Conservation (phyloP, 1,140 invertebrate genomes). For the Ptiloglossa arizonensis region DNA sequence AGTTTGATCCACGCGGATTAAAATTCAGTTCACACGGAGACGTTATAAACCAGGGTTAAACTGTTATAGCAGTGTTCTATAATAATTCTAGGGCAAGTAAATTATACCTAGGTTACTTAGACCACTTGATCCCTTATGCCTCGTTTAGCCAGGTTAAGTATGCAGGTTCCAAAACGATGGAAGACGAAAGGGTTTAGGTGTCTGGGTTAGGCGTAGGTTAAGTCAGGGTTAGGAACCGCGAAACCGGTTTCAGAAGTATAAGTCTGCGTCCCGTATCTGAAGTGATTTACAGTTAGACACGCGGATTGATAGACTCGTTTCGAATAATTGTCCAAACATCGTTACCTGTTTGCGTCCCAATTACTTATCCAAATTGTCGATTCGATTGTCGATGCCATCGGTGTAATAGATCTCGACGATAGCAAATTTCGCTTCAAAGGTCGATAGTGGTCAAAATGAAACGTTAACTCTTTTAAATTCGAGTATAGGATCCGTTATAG, state of each 20-base stretch:
- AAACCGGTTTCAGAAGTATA: constrained; percentile 33
- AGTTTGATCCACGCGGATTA: too few relatives aligned
- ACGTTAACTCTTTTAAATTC: too few relatives aligned
- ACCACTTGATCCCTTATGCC: not conserved
- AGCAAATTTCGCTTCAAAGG: too few relatives aligned
- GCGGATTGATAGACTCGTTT: constrained; percentile 6
- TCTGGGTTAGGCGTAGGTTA: constrained; percentile 21
- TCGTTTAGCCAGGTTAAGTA: not conserved
- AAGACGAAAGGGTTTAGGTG: constrained; percentile 21
- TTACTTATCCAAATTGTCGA: not conserved
- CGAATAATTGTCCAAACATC: not conserved
- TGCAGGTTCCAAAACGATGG: constrained; percentile 2
- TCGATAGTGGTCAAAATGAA: too few relatives aligned
- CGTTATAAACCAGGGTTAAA: too few relatives aligned
- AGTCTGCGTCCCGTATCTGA: not conserved
- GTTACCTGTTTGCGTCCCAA: not conserved
- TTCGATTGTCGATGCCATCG: too few relatives aligned
- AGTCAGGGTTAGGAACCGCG: constrained; percentile 23
- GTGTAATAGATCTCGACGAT: too few relatives aligned
- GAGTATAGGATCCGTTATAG: too few relatives aligned
- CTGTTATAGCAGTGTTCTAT: too few relatives aligned
- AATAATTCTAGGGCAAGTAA: not conserved
- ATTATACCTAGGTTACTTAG: not conserved
- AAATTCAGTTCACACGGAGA: too few relatives aligned
- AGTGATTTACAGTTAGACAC: constrained; percentile 25